Conservation (phyloP, 2,888 invertebrate genomes). For the Ornithoptera priamus region DNA sequence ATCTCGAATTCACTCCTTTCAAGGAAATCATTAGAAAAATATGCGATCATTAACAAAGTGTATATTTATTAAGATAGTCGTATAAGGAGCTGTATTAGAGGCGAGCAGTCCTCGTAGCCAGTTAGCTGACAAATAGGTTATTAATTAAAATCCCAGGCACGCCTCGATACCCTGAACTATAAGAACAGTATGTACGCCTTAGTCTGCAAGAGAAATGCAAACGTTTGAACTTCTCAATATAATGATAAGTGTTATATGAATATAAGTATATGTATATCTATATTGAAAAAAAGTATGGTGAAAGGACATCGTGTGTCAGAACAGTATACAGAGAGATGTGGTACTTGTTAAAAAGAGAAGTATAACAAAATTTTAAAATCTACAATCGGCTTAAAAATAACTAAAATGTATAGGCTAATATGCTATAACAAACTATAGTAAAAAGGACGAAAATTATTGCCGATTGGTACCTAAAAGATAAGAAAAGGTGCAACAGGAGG, state of each 20-base stretch:
- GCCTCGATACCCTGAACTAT: constrained; percentile 28
- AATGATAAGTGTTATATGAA: background rate
- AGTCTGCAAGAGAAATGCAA: background rate
- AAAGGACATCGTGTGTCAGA: no score
- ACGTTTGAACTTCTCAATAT: constrained; percentile 21
- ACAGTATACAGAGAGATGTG: no score
- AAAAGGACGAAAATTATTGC: no score
- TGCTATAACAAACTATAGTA: no score
- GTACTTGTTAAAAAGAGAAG: no score
- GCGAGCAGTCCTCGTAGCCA: constrained; percentile 19
- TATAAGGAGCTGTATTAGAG: constrained; percentile 13
- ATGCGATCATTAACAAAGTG: background rate
- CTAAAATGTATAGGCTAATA: no score
- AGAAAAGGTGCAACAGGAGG: no score
- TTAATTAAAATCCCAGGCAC: constrained; percentile 57
- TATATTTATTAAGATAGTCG: constrained; percentile 22
- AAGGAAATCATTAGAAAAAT: constrained; percentile 25
- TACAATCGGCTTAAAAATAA: no score
- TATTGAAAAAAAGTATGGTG: no score
- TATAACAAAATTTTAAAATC: no score
- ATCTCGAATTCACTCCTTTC: constrained; percentile 12
- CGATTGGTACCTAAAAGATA: no score
- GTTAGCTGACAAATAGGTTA: constrained; percentile 33
- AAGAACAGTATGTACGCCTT: background rate
- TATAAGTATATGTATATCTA: background rate